Evolutionary conservation across 2,888 invertebrate genomes (phyloP).

Genomic region (Ennomos quercinarius): DNA sequence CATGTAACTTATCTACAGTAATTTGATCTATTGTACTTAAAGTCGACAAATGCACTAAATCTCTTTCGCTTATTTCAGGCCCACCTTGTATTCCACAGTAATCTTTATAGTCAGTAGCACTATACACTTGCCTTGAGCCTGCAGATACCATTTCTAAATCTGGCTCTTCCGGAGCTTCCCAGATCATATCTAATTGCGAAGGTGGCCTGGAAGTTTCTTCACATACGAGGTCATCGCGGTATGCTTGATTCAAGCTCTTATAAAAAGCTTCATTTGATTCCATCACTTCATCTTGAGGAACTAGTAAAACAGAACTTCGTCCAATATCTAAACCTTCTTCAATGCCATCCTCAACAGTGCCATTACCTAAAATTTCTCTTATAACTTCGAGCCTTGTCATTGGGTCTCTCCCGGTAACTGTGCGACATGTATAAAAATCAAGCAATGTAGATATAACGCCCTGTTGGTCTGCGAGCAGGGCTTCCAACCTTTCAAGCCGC

Average conservation of each 20-base stretch:
- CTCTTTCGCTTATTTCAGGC: constrained; percentile 91
- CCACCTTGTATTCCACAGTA: constrained; percentile 89
- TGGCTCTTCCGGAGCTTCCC: constrained; percentile 92
- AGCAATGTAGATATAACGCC: constrained; percentile 95
- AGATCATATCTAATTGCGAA: constrained; percentile 93
- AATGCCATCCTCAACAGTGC: constrained; percentile 87
- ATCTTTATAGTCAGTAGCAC: constrained; percentile 91
- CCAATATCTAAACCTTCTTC: constrained; percentile 88
- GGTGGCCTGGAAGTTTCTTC: constrained; percentile 87
- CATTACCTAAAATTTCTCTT: constrained; percentile 88
- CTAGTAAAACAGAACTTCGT: constrained; percentile 69
- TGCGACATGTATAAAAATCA: constrained; percentile 89
- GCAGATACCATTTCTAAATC: constrained; percentile 85
- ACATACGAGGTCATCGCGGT: constrained; percentile 91
- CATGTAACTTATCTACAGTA: constrained; percentile 91
- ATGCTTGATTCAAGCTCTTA: constrained; percentile 94
- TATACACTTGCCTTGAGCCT: constrained; percentile 88
- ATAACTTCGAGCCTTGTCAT: constrained; percentile 86
- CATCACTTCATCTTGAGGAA: constrained; percentile 79
- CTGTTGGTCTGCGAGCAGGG: constrained; percentile 94
- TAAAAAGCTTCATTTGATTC: constrained; percentile 96
- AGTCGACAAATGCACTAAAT: constrained; percentile 90
- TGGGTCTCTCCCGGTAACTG: constrained; percentile 80
- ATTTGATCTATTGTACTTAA: constrained; percentile 92
- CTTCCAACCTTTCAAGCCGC: constrained; percentile 94